Evolutionary conservation across 2,888 invertebrate genomes (phyloP).

Genomic region (Cheiracanthium punctorium): DNA sequence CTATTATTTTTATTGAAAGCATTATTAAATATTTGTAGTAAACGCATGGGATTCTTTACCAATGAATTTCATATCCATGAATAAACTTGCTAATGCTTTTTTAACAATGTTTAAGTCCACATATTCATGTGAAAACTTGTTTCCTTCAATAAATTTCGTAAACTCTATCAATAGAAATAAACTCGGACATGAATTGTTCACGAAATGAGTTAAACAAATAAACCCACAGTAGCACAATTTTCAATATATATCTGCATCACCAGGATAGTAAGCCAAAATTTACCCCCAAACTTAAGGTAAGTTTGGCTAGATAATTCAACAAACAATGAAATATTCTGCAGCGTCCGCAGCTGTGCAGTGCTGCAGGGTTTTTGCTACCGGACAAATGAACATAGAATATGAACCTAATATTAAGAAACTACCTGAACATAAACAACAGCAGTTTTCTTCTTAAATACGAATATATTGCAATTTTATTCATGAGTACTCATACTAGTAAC

Average conservation of each 20-base stretch:
- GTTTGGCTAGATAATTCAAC: too few species aligned
- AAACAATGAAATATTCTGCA: too few species aligned
- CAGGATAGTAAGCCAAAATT: too few species aligned
- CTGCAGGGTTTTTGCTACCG: too few species aligned
- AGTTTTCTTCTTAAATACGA: not conserved
- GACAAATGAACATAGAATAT: too few species aligned
- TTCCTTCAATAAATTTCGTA: conserved; percentile 15
- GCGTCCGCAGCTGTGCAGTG: too few species aligned
- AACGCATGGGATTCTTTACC: not conserved
- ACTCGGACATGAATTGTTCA: not conserved
- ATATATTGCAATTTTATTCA: too few species aligned
- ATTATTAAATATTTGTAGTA: not conserved
- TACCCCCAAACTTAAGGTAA: too few species aligned
- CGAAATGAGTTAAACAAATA: conserved; percentile 12
- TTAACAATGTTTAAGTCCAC: not conserved
- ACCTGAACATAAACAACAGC: conserved; percentile 7
- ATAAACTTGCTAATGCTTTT: not conserved
- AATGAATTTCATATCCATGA: not conserved
- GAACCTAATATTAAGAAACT: conserved; percentile 16
- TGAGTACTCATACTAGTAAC: too few species aligned
- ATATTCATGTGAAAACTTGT: conserved; percentile 3
- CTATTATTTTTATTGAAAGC: too few species aligned
- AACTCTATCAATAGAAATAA: conserved; percentile 7
- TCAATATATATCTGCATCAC: too few species aligned
- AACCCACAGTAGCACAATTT: too few species aligned